Evolutionary conservation across 1,140 invertebrate species (phyloP).

Genomic region (Pogonognathellus flavescens): DNA sequence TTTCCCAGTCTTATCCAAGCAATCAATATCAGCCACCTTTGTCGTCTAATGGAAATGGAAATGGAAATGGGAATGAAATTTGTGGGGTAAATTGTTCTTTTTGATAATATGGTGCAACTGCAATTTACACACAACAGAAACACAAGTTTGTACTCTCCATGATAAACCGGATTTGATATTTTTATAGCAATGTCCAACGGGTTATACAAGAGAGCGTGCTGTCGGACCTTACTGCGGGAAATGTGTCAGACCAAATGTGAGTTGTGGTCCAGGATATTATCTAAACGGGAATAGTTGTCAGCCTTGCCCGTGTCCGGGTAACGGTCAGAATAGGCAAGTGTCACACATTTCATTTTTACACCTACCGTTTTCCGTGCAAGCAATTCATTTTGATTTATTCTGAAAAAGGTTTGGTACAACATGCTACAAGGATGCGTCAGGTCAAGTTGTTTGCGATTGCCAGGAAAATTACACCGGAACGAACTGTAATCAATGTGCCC

Average conservation of each 20-base stretch:
- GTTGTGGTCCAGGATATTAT: slow-evolving; percentile 37
- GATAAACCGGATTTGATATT: too few species aligned
- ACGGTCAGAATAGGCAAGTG: neutral
- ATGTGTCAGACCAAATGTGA: neutral
- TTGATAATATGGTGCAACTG: too few species aligned
- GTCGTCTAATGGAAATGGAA: neutral
- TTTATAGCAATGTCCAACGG: neutral
- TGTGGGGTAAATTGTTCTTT: slow-evolving; percentile 9
- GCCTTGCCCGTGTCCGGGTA: slow-evolving; percentile 54
- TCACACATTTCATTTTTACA: neutral
- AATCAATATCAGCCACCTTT: neutral
- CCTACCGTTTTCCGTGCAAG: neutral
- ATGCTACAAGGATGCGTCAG: slow-evolving; percentile 80
- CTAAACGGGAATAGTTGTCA: neutral
- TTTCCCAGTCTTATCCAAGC: neutral
- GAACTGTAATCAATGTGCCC: slow-evolving; percentile 84
- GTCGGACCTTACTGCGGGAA: neutral
- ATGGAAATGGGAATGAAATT: neutral
- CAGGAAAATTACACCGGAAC: slow-evolving; percentile 85
- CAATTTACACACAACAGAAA: too few species aligned
- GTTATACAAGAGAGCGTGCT: neutral
- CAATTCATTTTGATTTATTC: slow-evolving; percentile 26
- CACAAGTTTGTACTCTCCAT: too few species aligned
- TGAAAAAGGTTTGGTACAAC: slow-evolving; percentile 79
- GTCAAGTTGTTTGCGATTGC: slow-evolving; percentile 87